phyloP scores from a whole-genome alignment of 2,888 invertebrate genomes.

The Philopedon plagiatum region DNA sequence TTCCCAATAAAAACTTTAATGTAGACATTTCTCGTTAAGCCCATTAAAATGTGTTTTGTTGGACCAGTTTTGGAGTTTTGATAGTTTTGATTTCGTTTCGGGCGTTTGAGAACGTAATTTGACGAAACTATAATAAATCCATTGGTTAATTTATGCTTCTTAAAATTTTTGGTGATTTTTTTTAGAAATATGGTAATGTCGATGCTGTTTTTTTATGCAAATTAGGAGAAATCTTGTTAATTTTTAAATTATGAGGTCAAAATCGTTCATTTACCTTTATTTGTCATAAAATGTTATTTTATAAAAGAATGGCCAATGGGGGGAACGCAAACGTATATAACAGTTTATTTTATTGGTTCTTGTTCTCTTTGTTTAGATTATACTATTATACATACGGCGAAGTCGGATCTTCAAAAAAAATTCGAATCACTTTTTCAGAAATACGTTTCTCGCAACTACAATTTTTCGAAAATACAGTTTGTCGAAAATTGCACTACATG shows the following conservation, averaged over 20 bases:
- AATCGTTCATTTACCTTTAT: conserved; percentile 39
- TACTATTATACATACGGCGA: too few relatives aligned
- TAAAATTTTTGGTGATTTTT: conserved; percentile 2
- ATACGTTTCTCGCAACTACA: too few relatives aligned
- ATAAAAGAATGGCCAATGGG: too few relatives aligned
- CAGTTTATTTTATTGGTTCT: too few relatives aligned
- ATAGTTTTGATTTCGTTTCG: neutral
- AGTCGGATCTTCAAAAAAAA: too few relatives aligned
- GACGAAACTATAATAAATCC: neutral
- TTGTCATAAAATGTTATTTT: conserved; percentile 8
- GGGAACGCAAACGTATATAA: too few relatives aligned
- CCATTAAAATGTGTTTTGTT: neutral
- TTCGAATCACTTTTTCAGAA: too few relatives aligned
- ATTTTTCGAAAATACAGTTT: too few relatives aligned
- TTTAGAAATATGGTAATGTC: conserved; percentile 27
- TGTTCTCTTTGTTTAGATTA: too few relatives aligned
- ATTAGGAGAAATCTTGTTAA: conserved; percentile 37
- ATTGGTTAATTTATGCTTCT: neutral
- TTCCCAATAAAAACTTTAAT: neutral
- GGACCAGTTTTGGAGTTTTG: conserved; percentile 1
- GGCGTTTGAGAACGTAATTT: conserved; percentile 2
- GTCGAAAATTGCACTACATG: too few relatives aligned
- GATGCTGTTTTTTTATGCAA: conserved; percentile 23
- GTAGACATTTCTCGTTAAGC: neutral
- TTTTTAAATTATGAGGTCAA: conserved; percentile 38